Percentiles rank a stretch among this genome's conserved stretches.
phyloP scores from a whole-genome alignment of 1,140 invertebrate species.

The Oreohelix idahoensis region DNA sequence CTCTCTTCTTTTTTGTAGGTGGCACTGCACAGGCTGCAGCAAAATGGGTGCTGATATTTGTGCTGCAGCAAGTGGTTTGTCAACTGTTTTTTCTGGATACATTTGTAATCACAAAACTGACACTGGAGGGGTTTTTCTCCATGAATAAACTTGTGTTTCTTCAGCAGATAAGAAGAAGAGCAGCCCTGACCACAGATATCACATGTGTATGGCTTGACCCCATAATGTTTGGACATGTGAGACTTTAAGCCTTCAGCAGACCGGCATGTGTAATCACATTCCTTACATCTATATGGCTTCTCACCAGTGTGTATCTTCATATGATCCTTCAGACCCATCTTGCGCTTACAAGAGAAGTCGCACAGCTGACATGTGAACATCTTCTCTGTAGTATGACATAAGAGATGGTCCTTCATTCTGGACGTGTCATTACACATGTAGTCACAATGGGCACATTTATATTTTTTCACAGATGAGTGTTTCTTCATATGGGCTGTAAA shows the following conservation, averaged over 20 bases:
- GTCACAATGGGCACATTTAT: slow-evolving; percentile 36
- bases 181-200: slow-evolving; percentile 35
- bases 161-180: slow-evolving; percentile 11
- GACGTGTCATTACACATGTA: slow-evolving; percentile 33
- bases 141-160: slow-evolving; percentile 37
- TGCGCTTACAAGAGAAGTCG: slow-evolving; percentile 31
- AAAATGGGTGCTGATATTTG: slow-evolving; percentile 32
- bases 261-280: slow-evolving; percentile 29
- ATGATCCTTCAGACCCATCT: slow-evolving; percentile 34
- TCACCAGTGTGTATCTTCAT: slow-evolving; percentile 33
- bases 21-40: slow-evolving; percentile 29
- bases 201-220: slow-evolving; percentile 25
- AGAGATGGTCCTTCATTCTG: slow-evolving; percentile 29
- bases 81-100: slow-evolving; percentile 38
- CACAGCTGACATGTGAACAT: slow-evolving; percentile 13
- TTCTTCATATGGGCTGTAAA: slow-evolving; percentile 23
- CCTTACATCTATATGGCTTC: slow-evolving; percentile 25
- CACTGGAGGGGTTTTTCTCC: slow-evolving; percentile 36
- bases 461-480: slow-evolving; percentile 27
- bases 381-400: slow-evolving; percentile 28
- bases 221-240: slow-evolving; percentile 34
- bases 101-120: slow-evolving; percentile 31
- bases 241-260: slow-evolving; percentile 23
- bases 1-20: slow-evolving; percentile 39
- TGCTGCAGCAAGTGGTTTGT: slow-evolving; percentile 32